A percentile compares a stretch with the other conserved stretches of the same genome.
These are phyloP conservation scores for Napeogenes sylphis DNA, from an alignment of 2,888 invertebrate species.

Conservation along the genomic window DNA sequence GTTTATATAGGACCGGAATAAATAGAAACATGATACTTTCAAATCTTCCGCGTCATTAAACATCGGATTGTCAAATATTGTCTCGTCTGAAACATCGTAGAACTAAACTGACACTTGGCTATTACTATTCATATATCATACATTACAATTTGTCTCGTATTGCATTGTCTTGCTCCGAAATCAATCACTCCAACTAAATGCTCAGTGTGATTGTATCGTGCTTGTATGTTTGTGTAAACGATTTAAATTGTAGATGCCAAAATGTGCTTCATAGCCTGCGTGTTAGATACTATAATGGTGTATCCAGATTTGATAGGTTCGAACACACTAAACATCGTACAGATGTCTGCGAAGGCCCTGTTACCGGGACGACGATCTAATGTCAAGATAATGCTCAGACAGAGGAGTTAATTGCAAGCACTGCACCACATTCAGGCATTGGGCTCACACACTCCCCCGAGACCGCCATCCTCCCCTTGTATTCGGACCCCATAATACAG, in stretches of 20 bases:
- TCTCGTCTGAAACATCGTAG: conserved; percentile 5
- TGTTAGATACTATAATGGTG: conserved; percentile 8
- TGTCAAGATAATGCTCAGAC: conserved; percentile 65
- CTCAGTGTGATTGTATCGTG: conserved; percentile 6
- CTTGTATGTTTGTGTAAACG: conserved; percentile 4
- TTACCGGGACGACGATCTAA: conserved; percentile 43
- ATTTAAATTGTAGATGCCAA: neutral
- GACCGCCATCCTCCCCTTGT: conserved; percentile 33
- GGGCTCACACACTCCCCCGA: conserved; percentile 50
- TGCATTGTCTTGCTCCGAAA: conserved; percentile 25
- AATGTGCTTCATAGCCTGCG: neutral
- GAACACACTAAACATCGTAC: conserved; percentile 16
- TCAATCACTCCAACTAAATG: conserved; percentile 27
- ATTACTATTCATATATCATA: conserved; percentile 19
- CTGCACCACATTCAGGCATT: conserved; percentile 60
- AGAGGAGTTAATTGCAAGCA: conserved; percentile 74
- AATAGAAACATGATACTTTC: conserved; percentile 6
- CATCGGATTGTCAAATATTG: conserved; percentile 4
- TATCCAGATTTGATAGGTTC: neutral
- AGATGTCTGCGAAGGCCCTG: conserved; percentile 24
- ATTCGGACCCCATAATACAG: conserved; percentile 26
- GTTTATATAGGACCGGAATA: conserved; percentile 16
- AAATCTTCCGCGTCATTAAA: conserved; percentile 7
- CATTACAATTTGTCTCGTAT: conserved; percentile 29
- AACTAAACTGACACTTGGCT: conserved; percentile 10